These are phyloP conservation scores for Thysanoteuthis rhombus DNA, from an alignment of 2,888 invertebrate species.

Conservation along the genomic window DNA sequence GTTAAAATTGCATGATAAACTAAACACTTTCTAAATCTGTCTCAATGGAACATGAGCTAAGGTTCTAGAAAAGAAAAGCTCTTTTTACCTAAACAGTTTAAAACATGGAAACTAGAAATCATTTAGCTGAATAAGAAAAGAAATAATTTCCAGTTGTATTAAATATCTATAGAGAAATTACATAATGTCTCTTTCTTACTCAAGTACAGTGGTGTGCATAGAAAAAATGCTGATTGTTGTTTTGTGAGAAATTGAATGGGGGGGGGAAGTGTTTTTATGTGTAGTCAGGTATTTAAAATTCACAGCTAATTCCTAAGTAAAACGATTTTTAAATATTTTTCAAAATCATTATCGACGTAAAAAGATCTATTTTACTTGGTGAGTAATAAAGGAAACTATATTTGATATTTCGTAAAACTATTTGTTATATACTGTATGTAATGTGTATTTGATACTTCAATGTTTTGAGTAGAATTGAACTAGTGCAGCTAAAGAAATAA, in stretches of 20 bases:
- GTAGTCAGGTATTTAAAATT: not conserved
- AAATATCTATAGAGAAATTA: not conserved
- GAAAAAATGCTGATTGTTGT: not conserved
- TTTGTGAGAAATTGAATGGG: not conserved
- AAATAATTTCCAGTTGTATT: not conserved
- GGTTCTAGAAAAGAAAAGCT: not conserved
- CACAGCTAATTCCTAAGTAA: not conserved
- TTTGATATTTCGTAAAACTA: not conserved
- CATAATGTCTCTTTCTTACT: not conserved
- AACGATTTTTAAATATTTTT: not conserved
- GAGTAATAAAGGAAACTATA: not conserved
- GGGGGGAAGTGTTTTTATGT: not conserved
- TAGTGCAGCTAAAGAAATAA: not conserved
- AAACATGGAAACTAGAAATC: not conserved
- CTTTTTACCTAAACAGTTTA: not conserved
- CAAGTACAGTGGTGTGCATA: not conserved
- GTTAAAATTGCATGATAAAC: constrained; percentile 29
- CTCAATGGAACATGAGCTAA: constrained; percentile 17
- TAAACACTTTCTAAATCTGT: constrained; percentile 29
- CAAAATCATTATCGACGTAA: not conserved
- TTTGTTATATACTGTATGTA: not conserved
- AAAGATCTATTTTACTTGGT: not conserved
- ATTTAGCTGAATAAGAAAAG: not conserved
- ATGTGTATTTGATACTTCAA: not conserved
- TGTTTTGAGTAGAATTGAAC: not conserved